Percentiles rank a stretch among this genome's conserved stretches.
phyloP scores from a whole-genome alignment of 2,888 invertebrate species.

The Cheilosia grossa region DNA sequence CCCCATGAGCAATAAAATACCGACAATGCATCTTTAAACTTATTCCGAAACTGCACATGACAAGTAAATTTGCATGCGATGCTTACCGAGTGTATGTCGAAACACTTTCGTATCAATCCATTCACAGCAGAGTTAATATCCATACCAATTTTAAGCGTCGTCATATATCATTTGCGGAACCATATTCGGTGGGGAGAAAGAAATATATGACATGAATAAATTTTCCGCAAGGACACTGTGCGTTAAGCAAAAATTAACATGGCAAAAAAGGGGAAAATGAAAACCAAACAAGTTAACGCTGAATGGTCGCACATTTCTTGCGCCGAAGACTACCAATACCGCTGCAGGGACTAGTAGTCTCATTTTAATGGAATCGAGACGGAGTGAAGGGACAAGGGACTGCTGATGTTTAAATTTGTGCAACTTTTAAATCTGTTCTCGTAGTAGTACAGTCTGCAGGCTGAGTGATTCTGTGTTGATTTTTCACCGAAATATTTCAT shows the following conservation, averaged over 20 bases:
- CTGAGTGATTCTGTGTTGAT: too few relatives aligned
- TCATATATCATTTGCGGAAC: neutral
- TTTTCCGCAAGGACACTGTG: neutral
- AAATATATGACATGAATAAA: neutral
- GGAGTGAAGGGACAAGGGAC: neutral
- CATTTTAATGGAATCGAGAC: neutral
- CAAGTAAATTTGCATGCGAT: too few relatives aligned
- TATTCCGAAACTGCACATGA: too few relatives aligned
- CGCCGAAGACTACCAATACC: neutral
- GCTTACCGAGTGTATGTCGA: too few relatives aligned
- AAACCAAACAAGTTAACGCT: neutral
- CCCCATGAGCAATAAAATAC: too few relatives aligned
- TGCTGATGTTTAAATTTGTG: neutral
- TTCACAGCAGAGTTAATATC: neutral
- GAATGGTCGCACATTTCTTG: neutral
- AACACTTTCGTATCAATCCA: neutral
- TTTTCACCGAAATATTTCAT: too few relatives aligned
- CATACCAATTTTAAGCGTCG: conserved; percentile 9
- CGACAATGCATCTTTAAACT: too few relatives aligned
- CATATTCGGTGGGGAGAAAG: neutral
- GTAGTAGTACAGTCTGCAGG: too few relatives aligned
- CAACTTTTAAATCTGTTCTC: neutral
- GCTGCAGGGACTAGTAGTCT: neutral
- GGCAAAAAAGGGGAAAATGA: neutral
- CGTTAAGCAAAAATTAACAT: neutral